Percentiles rank a stretch among this genome's conserved stretches.
Evolutionary conservation across 2,888 invertebrate species (phyloP).

Genomic region (Drosophila paranaensis): DNA sequence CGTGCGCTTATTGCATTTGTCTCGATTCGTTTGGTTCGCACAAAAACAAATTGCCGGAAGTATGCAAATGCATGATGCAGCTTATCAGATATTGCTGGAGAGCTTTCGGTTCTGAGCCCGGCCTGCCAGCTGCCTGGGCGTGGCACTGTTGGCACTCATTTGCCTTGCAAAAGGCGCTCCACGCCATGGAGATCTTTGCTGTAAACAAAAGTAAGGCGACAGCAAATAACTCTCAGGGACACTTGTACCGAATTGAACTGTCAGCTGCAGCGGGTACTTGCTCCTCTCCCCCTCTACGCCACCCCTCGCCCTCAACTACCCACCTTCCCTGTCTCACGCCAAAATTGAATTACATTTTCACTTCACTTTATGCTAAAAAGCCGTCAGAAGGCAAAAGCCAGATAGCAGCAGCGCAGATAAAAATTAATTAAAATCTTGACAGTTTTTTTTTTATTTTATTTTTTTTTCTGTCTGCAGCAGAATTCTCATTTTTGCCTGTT

Average conservation of each 20-base stretch:
- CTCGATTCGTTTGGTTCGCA: constrained; percentile 77
- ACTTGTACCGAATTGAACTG: constrained; percentile 75
- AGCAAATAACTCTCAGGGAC: constrained; percentile 73
- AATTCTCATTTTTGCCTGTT: constrained; percentile 20
- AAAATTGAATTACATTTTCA: constrained; percentile 79
- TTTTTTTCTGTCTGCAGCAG: constrained; percentile 25
- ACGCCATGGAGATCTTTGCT: constrained; percentile 21
- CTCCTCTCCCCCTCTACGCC: background rate
- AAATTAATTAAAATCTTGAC: constrained; percentile 70
- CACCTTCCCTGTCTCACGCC: constrained; percentile 11
- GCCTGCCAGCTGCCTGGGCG: constrained; percentile 24
- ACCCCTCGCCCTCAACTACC: background rate
- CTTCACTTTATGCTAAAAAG: constrained; percentile 70
- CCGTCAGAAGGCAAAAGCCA: constrained; percentile 43
- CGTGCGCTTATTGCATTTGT: constrained; percentile 77
- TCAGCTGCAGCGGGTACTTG: constrained; percentile 63
- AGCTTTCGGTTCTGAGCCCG: constrained; percentile 44
- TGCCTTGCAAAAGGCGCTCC: constrained; percentile 73
- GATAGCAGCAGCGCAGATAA: constrained; percentile 45
- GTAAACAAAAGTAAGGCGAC: constrained; percentile 74
- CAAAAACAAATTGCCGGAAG: constrained; percentile 80
- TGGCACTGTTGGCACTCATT: constrained; percentile 66
- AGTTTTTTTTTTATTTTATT: constrained; percentile 1
- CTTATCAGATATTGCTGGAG: constrained; percentile 80
- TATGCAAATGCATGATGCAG: constrained; percentile 79